phyloP scores from a whole-genome alignment of 2,797 vertebrate species.

The Poecile montanus region DNA sequence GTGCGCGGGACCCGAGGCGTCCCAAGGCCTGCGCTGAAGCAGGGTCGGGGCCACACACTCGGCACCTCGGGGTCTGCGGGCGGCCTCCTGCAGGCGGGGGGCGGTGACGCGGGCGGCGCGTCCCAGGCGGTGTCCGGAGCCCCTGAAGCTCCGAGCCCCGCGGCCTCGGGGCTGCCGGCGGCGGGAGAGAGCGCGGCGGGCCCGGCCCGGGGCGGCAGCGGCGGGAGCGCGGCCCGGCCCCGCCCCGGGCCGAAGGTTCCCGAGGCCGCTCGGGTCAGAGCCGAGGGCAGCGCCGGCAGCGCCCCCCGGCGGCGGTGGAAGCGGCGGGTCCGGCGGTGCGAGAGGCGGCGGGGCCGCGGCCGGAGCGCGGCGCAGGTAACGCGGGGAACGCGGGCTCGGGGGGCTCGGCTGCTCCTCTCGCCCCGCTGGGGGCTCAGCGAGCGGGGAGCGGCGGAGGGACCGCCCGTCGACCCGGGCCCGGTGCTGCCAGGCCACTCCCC shows the following conservation, averaged over 20 bases:
- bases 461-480: neutral
- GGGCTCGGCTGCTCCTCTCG: neutral
- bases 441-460: neutral
- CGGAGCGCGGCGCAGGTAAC: neutral
- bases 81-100: neutral
- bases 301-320: neutral
- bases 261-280: neutral
- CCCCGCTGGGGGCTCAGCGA: neutral
- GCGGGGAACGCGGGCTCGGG: neutral
- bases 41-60: too few relatives aligned
- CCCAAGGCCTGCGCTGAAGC: neutral
- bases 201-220: neutral
- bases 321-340: neutral
- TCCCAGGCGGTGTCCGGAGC: accelerated
- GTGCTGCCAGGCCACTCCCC: neutral
- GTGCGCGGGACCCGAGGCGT: neutral
- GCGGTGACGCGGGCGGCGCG: neutral
- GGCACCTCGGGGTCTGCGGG: neutral
- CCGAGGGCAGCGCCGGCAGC: neutral
- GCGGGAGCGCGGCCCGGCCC: neutral
- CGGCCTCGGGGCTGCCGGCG: neutral
- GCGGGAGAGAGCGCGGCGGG: neutral
- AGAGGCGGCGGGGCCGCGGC: neutral
- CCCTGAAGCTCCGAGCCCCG: neutral
- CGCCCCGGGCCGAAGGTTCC: neutral